Conservation (phyloP, 2,888 invertebrate species). For the Melipona bicolor region DNA sequence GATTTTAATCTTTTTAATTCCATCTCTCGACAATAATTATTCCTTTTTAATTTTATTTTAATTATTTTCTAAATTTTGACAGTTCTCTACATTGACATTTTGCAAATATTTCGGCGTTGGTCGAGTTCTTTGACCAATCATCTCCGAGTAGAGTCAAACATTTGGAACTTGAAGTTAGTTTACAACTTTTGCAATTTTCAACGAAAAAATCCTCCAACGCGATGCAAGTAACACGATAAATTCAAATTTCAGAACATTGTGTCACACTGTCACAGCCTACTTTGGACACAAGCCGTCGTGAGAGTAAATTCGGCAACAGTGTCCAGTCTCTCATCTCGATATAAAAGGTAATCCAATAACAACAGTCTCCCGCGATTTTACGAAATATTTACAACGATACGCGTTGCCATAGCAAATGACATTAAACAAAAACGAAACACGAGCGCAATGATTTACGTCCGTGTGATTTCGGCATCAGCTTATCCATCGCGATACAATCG, state of each 20-base stretch:
- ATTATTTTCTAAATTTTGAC: constrained; percentile 58
- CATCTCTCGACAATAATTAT: constrained; percentile 11
- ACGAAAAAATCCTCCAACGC: constrained; percentile 4
- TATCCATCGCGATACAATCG: not conserved
- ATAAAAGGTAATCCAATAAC: not conserved
- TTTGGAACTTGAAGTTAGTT: constrained; percentile 48
- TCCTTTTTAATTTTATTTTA: not conserved
- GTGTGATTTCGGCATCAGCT: not conserved
- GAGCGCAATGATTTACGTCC: not conserved
- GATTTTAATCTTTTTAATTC: constrained; percentile 5
- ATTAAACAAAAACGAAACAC: not conserved
- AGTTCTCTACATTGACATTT: constrained; percentile 61
- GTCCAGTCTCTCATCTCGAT: not conserved
- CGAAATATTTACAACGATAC: not conserved
- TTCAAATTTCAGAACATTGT: not conserved
- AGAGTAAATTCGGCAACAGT: not conserved
- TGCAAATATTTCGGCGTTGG: constrained; percentile 11
- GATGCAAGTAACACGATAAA: not conserved
- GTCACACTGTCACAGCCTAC: not conserved
- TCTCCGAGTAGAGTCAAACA: constrained; percentile 24
- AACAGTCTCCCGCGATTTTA: not conserved
- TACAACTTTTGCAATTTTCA: not conserved
- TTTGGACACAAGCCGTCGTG: not conserved
- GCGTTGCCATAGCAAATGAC: not conserved
- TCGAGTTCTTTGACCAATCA: constrained; percentile 35